Evolutionary conservation across 2,888 invertebrate genomes (phyloP).

Genomic region (Nomada fabriciana): DNA sequence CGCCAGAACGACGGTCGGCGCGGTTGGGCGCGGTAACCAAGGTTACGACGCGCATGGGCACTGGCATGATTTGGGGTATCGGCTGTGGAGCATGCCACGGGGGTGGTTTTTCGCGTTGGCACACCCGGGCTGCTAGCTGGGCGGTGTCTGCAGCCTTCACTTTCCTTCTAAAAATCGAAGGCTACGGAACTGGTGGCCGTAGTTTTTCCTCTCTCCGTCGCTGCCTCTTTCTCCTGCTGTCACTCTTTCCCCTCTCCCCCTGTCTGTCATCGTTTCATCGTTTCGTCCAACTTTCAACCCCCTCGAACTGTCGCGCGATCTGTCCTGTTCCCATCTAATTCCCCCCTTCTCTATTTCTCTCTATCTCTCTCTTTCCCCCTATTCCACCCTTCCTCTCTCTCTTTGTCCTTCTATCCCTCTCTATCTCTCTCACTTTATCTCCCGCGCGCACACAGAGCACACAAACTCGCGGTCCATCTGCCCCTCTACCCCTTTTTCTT

Average conservation of each 20-base stretch:
- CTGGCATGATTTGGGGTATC: slow-evolving; percentile 56
- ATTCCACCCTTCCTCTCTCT: too few species aligned
- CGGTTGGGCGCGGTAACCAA: slow-evolving; percentile 67
- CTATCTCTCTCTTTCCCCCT: not conserved
- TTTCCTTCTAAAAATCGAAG: slow-evolving; percentile 78
- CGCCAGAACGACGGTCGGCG: slow-evolving; percentile 52
- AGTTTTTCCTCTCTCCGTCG: slow-evolving; percentile 43
- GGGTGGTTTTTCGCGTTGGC: slow-evolving; percentile 79
- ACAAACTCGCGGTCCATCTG: not conserved
- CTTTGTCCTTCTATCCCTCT: too few species aligned
- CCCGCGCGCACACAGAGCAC: not conserved
- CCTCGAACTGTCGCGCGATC: not conserved
- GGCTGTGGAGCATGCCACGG: slow-evolving; percentile 73
- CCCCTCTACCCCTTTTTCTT: not conserved
- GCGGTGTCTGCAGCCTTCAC: slow-evolving; percentile 85
- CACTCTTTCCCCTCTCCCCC: not conserved
- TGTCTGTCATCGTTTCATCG: slow-evolving; percentile 1
- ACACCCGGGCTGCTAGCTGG: slow-evolving; percentile 84
- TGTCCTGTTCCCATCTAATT: not conserved
- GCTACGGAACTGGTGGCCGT: slow-evolving; percentile 65
- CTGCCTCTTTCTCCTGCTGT: slow-evolving; percentile 25
- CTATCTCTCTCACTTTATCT: not conserved
- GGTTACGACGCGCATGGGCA: slow-evolving; percentile 70
- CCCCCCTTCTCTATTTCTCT: not conserved
- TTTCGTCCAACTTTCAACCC: not conserved